Base-by-base conservation (phyloP, 2,888 invertebrate species). In the Drosophila formosana region DNA sequence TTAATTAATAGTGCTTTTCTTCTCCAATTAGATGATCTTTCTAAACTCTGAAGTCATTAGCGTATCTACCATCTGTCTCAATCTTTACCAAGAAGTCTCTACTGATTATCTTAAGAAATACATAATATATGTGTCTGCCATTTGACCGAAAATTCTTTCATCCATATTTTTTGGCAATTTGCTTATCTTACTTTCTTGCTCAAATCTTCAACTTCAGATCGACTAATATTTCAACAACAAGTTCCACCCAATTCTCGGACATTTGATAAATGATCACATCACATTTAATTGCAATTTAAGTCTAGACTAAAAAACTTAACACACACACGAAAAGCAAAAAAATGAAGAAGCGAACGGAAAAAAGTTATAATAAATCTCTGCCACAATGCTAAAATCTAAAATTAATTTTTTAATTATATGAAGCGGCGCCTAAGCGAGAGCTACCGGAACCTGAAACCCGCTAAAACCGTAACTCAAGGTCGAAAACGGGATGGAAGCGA, bases 351-450 rank as follows among this genome's bases (percentile, higher is more conserved):
- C 3, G 18, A 9, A 43, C 25, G 11, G 41, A 25, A 32, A 32
- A 45, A 45, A 50, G 45, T 55, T 28, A 55, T 63, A 75, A 82
- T 82, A 81, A 82, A 82, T 87, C 82, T 81, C 69, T 64, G 82
- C 64, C 73, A 80, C 50, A 73, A 57, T 53, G 58, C 64, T 68
- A 58, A 73, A 71, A 75, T 57, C 45, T 56, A 30, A 75, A 82
- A 87, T 87, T 71, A 81, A 84, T 71, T 73, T 82, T 78, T 72
- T 82, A 87, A 82, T 82, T 82, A 82, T 87, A 84, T 73, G 63
- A 69, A 51, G 53, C 57, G 72, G 72, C 79, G 69, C 71, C 65
- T 46, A 57, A 51, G 41, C 53, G 5, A 18, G 39, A 57, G 66
- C 55, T 60, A 65, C 70, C 62, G 62, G 76, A 75, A 71, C 76